phyloP scores from a whole-genome alignment of 1,140 invertebrate genomes.

The Lycorma delicatula region DNA sequence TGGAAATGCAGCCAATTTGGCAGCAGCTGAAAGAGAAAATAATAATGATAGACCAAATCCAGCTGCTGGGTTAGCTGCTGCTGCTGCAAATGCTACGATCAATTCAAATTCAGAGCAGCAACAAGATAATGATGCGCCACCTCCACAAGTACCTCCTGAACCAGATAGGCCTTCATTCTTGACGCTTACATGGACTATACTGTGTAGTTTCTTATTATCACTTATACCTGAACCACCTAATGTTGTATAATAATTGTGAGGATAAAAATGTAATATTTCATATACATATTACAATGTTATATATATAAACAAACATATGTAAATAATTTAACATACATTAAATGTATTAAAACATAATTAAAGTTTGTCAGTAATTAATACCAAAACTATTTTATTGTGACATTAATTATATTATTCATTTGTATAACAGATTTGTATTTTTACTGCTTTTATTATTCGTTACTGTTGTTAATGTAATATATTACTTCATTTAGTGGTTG shows the following conservation, averaged over 20 bases:
- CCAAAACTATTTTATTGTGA: too few species aligned
- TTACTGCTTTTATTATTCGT: too few species aligned
- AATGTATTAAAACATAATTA: too few species aligned
- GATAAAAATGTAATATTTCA: too few species aligned
- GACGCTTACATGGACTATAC: conserved; percentile 62
- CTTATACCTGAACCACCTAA: conserved; percentile 63
- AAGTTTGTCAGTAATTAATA: too few species aligned
- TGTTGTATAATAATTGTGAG: conserved; percentile 47
- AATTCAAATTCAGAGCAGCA: neutral
- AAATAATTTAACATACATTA: too few species aligned
- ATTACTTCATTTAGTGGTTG: too few species aligned
- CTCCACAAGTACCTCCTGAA: conserved; percentile 24
- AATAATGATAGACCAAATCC: conserved; percentile 29
- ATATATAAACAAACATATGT: too few species aligned
- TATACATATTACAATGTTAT: too few species aligned
- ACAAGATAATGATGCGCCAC: conserved; percentile 10
- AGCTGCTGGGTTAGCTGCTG: conserved; percentile 26
- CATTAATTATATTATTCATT: too few species aligned
- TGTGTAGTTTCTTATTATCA: conserved; percentile 66
- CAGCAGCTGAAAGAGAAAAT: conserved; percentile 35
- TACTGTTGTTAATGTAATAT: too few species aligned
- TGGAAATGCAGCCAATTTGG: conserved; percentile 41
- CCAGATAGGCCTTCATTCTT: conserved; percentile 46
- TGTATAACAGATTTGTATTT: too few species aligned
- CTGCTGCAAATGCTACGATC: neutral